These are phyloP conservation scores for Halcyon leucocephala DNA, from an alignment of 2,797 vertebrate genomes.

Conservation along the genomic window DNA sequence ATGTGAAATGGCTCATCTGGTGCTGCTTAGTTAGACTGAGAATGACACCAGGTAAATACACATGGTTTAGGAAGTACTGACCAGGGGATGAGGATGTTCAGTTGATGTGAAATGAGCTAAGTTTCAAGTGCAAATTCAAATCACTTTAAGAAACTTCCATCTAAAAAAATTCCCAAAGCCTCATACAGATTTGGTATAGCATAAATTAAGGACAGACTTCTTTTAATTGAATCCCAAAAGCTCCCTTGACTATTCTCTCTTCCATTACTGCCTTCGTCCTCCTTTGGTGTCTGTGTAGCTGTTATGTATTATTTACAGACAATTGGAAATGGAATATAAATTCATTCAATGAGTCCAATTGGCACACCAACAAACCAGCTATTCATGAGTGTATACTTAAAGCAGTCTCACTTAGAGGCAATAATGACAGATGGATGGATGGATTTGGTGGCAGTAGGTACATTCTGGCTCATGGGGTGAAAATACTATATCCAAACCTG, in stretches of 20 bases:
- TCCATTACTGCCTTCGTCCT: neutral
- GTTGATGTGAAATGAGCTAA: neutral
- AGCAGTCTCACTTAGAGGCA: neutral
- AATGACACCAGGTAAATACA: neutral
- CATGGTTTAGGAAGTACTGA: neutral
- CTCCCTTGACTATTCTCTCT: neutral
- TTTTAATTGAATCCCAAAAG: neutral
- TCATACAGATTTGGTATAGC: neutral
- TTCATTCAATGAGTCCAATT: neutral
- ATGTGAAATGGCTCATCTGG: neutral
- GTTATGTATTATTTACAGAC: constrained; percentile 15
- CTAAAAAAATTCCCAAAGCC: neutral
- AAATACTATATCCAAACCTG: neutral
- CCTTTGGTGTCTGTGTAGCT: neutral
- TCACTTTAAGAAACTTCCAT: neutral
- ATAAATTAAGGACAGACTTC: neutral
- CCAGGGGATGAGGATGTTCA: neutral
- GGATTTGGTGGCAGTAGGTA: neutral
- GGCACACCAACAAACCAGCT: neutral
- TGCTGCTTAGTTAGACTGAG: neutral
- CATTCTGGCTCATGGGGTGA: neutral
- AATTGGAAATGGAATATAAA: constrained; percentile 19
- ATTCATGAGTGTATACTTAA: neutral
- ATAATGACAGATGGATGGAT: neutral
- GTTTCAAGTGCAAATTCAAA: constrained; percentile 18